These are phyloP conservation scores for Oxytorus armatus DNA, from an alignment of 2,888 invertebrate genomes.

Conservation along the genomic window DNA sequence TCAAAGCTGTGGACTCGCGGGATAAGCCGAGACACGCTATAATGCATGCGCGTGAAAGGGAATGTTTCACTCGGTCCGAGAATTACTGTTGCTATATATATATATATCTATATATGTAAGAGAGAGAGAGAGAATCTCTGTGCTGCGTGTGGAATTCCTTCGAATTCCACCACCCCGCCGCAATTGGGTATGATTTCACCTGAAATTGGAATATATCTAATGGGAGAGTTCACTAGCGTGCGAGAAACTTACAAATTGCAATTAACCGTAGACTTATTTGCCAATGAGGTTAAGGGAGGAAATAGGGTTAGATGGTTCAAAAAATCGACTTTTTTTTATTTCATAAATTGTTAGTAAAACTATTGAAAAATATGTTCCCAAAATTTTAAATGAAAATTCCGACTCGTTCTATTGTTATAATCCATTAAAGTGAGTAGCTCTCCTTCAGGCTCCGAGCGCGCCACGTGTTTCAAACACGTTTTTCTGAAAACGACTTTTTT, in stretches of 20 bases:
- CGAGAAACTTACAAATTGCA: conserved; percentile 39
- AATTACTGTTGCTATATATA: conserved; percentile 49
- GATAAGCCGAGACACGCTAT: conserved; percentile 16
- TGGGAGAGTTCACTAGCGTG: conserved; percentile 21
- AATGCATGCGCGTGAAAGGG: conserved; percentile 45
- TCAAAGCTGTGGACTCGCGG: conserved; percentile 12
- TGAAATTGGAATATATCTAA: conserved; percentile 25
- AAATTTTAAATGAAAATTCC: no score
- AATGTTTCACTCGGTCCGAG: conserved; percentile 56
- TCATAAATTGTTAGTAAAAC: no score
- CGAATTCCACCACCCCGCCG: conserved; percentile 51
- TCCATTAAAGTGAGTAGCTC: no score
- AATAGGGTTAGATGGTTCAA: no score
- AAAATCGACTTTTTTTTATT: no score
- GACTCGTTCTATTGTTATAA: no score
- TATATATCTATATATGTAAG: no score
- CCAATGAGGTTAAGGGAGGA: conserved; percentile 4
- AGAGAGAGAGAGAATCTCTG: conserved; percentile 45
- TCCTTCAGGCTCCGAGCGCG: no score
- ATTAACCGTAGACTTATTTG: conserved; percentile 38
- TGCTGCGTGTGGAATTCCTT: conserved; percentile 56
- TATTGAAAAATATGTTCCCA: no score
- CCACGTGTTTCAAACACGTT: no score
- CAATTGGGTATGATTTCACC: conserved; percentile 55
- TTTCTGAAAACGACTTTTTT: no score